A percentile compares a stretch with the other conserved stretches of the same genome.
phyloP scores from a whole-genome alignment of 2,113 vertebrate genomes.

The Tiliqua scincoides region DNA sequence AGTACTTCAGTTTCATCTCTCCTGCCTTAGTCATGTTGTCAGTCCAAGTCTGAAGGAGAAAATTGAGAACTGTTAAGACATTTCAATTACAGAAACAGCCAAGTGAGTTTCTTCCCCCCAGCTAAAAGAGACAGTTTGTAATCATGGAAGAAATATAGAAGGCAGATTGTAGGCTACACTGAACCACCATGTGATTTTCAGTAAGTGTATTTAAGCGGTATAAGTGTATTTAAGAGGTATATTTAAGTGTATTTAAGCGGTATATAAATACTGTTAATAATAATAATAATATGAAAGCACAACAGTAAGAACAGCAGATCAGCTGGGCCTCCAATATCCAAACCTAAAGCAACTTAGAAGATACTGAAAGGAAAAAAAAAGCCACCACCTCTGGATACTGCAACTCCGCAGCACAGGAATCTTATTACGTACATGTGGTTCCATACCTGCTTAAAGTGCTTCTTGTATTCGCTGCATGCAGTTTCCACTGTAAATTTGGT shows the following conservation, averaged over 20 bases:
- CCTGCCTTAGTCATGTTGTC: constrained; percentile 91
- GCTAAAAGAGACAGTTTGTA: neutral
- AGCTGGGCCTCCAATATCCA: neutral
- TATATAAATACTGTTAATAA: too few relatives aligned
- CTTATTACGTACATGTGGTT: neutral
- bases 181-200: neutral
- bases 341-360: neutral
- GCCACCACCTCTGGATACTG: neutral
- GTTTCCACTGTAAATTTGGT: constrained; percentile 97
- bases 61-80: constrained; percentile 16
- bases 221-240: neutral
- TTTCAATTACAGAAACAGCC: neutral
- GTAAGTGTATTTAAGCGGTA: neutral
- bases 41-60: constrained; percentile 86
- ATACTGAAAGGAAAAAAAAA: neutral
- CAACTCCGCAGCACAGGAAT: neutral
- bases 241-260: too few relatives aligned
- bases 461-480: constrained; percentile 89
- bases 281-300: too few relatives aligned
- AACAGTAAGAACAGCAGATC: neutral
- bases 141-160: neutral
- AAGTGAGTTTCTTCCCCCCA: neutral
- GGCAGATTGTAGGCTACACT: neutral
- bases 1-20: constrained; percentile 84
- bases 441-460: constrained; percentile 91